phyloP scores from a whole-genome alignment of 2,113 vertebrate species.

The Apodemus sylvaticus region DNA sequence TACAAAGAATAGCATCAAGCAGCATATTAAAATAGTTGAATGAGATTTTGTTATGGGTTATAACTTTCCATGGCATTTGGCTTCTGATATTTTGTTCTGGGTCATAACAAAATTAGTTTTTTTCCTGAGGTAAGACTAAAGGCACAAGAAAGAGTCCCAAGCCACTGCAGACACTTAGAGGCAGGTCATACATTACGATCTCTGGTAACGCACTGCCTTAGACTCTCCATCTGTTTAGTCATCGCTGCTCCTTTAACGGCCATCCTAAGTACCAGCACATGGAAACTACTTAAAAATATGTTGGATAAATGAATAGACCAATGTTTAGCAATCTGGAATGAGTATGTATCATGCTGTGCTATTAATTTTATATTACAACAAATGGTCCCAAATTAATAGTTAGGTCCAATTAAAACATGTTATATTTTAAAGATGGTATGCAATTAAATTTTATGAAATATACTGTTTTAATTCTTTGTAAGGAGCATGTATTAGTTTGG shows the following conservation, averaged over 20 bases:
- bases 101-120: constrained; percentile 61
- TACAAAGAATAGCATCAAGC: constrained; percentile 3
- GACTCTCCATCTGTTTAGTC: not conserved
- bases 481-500: not conserved
- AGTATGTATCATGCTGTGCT: not conserved
- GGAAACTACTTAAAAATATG: constrained; percentile 1
- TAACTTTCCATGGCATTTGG: constrained; percentile 4
- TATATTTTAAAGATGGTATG: not conserved
- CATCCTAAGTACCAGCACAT: not conserved
- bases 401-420: constrained; percentile 38
- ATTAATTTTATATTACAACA: constrained; percentile 30
- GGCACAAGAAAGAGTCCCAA: constrained; percentile 18
- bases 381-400: constrained; percentile 45
- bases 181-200: not conserved
- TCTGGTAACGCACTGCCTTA: not conserved
- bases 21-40: constrained; percentile 31
- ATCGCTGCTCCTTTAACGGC: not conserved
- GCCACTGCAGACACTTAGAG: constrained; percentile 44
- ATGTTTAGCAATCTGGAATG: not conserved
- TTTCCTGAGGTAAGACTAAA: constrained; percentile 39
- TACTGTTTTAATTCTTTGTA: constrained; percentile 39
- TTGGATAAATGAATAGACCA: not conserved
- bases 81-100: constrained; percentile 50
- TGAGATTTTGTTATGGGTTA: constrained; percentile 7
- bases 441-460: constrained; percentile 18